phyloP scores from a whole-genome alignment of 2,888 invertebrate species.

The Achlya flavicornis region DNA sequence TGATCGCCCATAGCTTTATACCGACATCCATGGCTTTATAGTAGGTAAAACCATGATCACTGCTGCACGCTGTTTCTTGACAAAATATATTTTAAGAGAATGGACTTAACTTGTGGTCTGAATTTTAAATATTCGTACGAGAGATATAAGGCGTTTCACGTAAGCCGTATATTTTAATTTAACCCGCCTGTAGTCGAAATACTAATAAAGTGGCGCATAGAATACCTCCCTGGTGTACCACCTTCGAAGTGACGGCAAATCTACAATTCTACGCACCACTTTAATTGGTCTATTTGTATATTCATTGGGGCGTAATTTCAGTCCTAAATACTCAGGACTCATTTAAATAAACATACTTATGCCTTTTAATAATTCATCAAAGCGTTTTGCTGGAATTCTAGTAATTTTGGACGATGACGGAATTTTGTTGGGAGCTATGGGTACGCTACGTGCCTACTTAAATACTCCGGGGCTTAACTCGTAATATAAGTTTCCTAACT shows the following conservation, averaged over 20 bases:
- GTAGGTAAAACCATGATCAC: background rate
- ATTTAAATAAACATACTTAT: background rate
- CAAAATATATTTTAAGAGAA: too few relatives aligned
- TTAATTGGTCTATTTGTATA: too few relatives aligned
- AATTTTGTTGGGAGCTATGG: background rate
- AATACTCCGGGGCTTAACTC: background rate
- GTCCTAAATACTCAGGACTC: background rate
- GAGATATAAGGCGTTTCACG: too few relatives aligned
- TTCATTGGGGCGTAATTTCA: background rate
- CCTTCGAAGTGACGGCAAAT: too few relatives aligned
- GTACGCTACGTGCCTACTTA: conserved; percentile 2
- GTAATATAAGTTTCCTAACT: conserved; percentile 3
- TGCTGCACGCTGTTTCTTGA: background rate
- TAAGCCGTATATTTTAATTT: too few relatives aligned
- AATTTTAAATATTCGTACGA: too few relatives aligned
- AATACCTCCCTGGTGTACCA: too few relatives aligned
- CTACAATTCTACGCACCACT: too few relatives aligned
- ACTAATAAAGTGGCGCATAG: too few relatives aligned
- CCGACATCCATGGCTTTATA: background rate
- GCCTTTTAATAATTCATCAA: background rate
- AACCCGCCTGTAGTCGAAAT: too few relatives aligned
- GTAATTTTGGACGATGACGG: background rate
- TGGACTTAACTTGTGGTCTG: too few relatives aligned
- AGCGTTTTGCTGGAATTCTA: background rate
- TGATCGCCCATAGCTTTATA: background rate